Evolutionary conservation across 2,888 invertebrate genomes (phyloP), one percentile per base, ranked within the genome.

Genomic region (Xestia ashworthii): DNA sequence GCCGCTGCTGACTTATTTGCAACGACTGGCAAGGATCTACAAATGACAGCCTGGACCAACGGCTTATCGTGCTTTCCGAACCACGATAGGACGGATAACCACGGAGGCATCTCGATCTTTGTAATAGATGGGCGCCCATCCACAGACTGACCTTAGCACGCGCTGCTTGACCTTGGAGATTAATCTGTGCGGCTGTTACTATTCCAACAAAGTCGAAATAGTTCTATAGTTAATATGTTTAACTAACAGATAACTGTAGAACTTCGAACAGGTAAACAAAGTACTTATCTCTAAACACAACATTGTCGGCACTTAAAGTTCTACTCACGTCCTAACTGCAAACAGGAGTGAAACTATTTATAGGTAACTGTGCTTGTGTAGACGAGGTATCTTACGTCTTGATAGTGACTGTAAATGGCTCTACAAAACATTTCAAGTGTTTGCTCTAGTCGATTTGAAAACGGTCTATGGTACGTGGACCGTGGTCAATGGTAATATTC

Each of bases 251-350:
- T 48, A 48, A 48, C n/a, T 58, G 12, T n/a, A 58, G 58, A 41
- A 67, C 32, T n/a, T 44, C 16, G 48, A 1, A 75, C 60, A 67
- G 32, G 32, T 50, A 8, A 67, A n/a, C 16, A 48, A 72, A 4
- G 11, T 70, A 60, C 25, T 48, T 46, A 32, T 55, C 25, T 32
- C 5, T n/a, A 38, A 77, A 53, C 62, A 50, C 25, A 60, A 76
- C 60, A 66, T 5, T 19, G 19, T 16, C n/a, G 14, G 19, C 32
- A 68, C 38, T 76, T 69, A 62, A 76, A 46, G 9, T 77, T 46
- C 70, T 70, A 22, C 46, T 53, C 77, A 78, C 77, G 76, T 70
- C 22, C 22, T 3, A 38, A 25, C 5, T 38, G 22, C 76, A 70
- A 64, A 53, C 16, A 38, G 44, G 44, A 44, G 50, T 46, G 44